Conservation (phyloP, 2,113 vertebrate genomes). For the Malurus elegans region DNA sequence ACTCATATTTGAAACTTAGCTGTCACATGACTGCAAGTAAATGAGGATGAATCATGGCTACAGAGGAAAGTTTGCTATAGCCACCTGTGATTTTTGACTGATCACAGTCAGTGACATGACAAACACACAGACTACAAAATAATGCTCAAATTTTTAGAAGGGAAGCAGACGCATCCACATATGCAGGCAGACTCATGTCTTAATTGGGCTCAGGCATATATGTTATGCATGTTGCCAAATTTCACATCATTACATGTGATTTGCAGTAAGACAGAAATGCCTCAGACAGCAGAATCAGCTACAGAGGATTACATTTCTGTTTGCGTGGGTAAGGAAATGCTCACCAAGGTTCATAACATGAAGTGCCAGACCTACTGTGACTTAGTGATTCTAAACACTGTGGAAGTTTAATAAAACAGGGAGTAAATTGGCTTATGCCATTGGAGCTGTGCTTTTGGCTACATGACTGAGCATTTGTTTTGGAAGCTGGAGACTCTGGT, state of each 20-base stretch:
- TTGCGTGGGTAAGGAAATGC: not conserved
- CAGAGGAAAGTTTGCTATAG: not conserved
- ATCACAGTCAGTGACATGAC: not conserved
- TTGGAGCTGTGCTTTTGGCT: slow-evolving; percentile 58
- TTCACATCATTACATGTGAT: not conserved
- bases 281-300: not conserved
- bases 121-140: not conserved
- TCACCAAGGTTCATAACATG: slow-evolving; percentile 4
- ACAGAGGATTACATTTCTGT: not conserved
- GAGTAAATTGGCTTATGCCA: slow-evolving; percentile 50
- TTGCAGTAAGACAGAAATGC: not conserved
- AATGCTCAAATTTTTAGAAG: not conserved
- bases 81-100: not conserved
- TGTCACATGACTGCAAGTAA: not conserved
- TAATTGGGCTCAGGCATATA: not conserved
- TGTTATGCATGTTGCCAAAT: not conserved
- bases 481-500: slow-evolving; percentile 62
- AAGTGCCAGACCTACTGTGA: slow-evolving; percentile 25
- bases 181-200: not conserved
- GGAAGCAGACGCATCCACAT: not conserved
- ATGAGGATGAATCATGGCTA: not conserved
- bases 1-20: not conserved
- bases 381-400: slow-evolving; percentile 51
- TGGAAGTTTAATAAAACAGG: slow-evolving; percentile 61
- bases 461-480: slow-evolving; percentile 56